These are phyloP conservation scores for Norana najaformis DNA, from an alignment of 2,888 invertebrate species.

Conservation along the genomic window DNA sequence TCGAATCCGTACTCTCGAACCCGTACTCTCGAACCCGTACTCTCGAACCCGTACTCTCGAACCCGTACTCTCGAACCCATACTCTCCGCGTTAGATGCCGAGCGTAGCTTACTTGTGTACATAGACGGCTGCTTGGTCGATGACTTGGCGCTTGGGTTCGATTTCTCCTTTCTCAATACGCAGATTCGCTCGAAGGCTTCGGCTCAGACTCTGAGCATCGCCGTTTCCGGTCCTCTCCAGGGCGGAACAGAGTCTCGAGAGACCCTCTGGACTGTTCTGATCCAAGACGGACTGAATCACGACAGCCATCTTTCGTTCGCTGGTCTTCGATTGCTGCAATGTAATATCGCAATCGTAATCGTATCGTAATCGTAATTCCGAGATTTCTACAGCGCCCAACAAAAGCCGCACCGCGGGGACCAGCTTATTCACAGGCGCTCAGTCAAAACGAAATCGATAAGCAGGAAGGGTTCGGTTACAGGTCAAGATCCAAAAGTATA, in stretches of 20 bases:
- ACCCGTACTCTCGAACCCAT: background rate
- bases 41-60: background rate
- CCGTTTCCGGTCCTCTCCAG: background rate
- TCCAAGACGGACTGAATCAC: background rate
- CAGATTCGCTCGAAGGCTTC: background rate
- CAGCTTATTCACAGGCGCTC: too few species aligned
- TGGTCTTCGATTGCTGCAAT: background rate
- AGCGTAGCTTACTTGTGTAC: constrained; percentile 18
- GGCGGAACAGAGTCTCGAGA: background rate
- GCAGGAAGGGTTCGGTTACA: too few species aligned
- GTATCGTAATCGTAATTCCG: too few species aligned
- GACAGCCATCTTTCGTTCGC: background rate
- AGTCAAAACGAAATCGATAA: too few species aligned
- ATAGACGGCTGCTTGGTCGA: constrained; percentile 1
- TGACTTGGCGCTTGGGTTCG: background rate
- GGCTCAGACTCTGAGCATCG: background rate
- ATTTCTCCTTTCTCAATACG: constrained; percentile 16
- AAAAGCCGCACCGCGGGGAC: too few species aligned
- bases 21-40: background rate
- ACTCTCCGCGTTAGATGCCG: background rate
- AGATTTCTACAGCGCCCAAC: too few species aligned
- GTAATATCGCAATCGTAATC: too few species aligned
- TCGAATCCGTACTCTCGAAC: background rate
- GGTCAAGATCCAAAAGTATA: too few species aligned
- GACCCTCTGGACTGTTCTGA: background rate